A percentile compares a stretch with the other conserved stretches of the same genome.
phyloP scores from a whole-genome alignment of 1,140 invertebrate genomes.

The Ptiloglossa arizonensis region DNA sequence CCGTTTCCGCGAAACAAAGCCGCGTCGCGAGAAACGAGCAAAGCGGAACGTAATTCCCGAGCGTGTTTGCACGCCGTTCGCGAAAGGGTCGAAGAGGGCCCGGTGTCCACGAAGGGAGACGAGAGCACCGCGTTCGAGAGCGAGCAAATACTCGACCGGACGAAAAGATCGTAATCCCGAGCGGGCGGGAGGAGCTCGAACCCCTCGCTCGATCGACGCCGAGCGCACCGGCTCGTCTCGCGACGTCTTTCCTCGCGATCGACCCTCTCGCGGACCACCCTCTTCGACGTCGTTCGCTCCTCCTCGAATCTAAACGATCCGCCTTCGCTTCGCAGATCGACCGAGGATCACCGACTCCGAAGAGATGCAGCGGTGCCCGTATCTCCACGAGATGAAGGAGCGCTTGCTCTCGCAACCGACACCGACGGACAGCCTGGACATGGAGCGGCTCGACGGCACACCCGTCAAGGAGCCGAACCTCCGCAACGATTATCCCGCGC shows the following conservation, averaged over 20 bases:
- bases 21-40: too few species aligned
- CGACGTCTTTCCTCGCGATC: too few species aligned
- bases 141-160: not conserved
- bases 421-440: conserved; percentile 81
- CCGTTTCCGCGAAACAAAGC: too few species aligned
- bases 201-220: too few species aligned
- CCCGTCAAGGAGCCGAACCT: conserved; percentile 80
- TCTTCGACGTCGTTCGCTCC: too few species aligned
- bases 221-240: too few species aligned
- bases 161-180: conserved; percentile 10
- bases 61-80: too few species aligned
- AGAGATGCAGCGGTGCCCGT: conserved; percentile 92
- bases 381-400: conserved; percentile 95
- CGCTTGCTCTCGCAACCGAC: conserved; percentile 88
- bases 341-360: conserved; percentile 74
- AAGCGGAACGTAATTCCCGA: too few species aligned
- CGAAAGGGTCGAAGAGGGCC: too few species aligned
- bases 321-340: conserved; percentile 68
- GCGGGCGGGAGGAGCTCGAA: not conserved
- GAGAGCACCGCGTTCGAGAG: not conserved
- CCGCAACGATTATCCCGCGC: conserved; percentile 81
- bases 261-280: too few species aligned
- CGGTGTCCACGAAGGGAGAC: too few species aligned
- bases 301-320: not conserved
- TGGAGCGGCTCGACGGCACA: conserved; percentile 81